Conservation (phyloP, 2,113 vertebrate species). For the Phrynosoma platyrhinos region DNA sequence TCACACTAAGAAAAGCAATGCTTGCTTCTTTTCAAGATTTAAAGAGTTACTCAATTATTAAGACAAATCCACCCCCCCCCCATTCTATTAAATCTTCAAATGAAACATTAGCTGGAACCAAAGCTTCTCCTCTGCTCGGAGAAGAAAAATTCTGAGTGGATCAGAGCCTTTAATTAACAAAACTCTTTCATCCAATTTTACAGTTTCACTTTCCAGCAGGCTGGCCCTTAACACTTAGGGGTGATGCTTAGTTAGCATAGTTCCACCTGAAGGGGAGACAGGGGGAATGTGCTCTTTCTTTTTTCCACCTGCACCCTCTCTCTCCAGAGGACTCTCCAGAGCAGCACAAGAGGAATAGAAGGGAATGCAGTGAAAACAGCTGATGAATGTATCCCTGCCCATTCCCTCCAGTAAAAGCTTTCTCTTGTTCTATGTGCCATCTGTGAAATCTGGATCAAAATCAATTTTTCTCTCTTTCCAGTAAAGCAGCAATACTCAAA, state of each 20-base stretch:
- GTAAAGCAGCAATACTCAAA: slow-evolving; percentile 76
- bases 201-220: slow-evolving; percentile 72
- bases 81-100: slow-evolving; percentile 76
- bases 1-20: slow-evolving; percentile 74
- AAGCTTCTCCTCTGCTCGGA: background rate
- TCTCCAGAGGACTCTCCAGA: background rate
- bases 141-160: background rate
- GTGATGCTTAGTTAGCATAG: background rate
- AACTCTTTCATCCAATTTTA: slow-evolving; percentile 23
- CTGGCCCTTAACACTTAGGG: background rate
- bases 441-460: slow-evolving; percentile 10
- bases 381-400: background rate
- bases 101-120: slow-evolving; percentile 39
- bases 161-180: background rate
- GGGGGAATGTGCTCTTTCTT: background rate
- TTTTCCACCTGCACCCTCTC: background rate
- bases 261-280: background rate
- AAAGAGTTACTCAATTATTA: slow-evolving; percentile 67
- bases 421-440: background rate
- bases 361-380: background rate
- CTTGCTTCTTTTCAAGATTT: slow-evolving; percentile 66
- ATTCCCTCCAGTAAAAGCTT: background rate
- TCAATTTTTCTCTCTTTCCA: slow-evolving; percentile 72
- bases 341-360: background rate
- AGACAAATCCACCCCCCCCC: slow-evolving; percentile 59